A percentile compares a stretch with the other conserved stretches of the same genome.
Evolutionary conservation across 2,888 invertebrate species (phyloP).

Genomic region (Ornithoptera alexandrae): DNA sequence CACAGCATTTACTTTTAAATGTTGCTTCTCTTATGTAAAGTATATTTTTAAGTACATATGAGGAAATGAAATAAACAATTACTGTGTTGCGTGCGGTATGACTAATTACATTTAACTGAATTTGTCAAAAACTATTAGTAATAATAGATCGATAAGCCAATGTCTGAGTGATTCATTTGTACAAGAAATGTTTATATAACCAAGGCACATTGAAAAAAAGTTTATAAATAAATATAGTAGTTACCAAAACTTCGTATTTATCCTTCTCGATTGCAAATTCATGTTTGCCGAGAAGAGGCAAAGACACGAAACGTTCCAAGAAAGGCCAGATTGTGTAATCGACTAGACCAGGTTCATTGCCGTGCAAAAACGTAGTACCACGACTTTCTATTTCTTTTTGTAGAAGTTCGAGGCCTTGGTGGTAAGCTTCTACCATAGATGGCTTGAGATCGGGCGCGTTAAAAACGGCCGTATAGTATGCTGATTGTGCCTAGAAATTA

Average conservation of each 20-base stretch:
- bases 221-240: constrained; percentile 33
- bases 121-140: too few species aligned
- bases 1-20: too few species aligned
- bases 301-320: constrained; percentile 82
- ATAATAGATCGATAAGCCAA: too few species aligned
- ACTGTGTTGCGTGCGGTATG: too few species aligned
- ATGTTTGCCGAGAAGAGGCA: constrained; percentile 81
- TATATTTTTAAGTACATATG: too few species aligned
- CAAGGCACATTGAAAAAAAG: neutral
- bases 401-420: constrained; percentile 81
- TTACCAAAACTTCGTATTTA: constrained; percentile 84
- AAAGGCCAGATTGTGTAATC: constrained; percentile 94
- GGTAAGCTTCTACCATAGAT: constrained; percentile 70
- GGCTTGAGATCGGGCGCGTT: constrained; percentile 58
- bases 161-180: too few species aligned
- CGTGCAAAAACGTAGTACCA: constrained; percentile 83
- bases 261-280: constrained; percentile 83
- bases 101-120: too few species aligned
- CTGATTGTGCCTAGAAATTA: constrained; percentile 68
- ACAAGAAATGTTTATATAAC: too few species aligned
- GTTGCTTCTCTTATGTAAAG: too few species aligned
- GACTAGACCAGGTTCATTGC: constrained; percentile 85
- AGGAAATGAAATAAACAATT: too few species aligned
- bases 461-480: constrained; percentile 78
- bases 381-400: constrained; percentile 83